Evolutionary conservation across 2,113 vertebrate genomes (phyloP), one percentile per base, ranked within the genome.

Genomic region (Gulo gulo): DNA sequence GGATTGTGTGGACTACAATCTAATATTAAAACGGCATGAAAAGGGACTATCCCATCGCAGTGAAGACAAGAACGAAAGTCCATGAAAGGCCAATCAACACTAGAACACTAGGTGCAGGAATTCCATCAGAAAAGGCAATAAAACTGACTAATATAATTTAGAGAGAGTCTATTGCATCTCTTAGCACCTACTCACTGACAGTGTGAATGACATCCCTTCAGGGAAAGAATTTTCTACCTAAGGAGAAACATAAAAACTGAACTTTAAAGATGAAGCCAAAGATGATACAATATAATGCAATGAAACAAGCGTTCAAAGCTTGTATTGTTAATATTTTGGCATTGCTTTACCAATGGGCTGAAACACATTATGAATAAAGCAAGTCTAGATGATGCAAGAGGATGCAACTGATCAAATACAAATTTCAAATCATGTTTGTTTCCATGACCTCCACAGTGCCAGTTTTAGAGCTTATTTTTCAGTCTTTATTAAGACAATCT

Each of bases 201-300:
- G 88, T 67, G 47, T 85, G 83, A 85, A 91, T 69, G 96, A 91
- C 76, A 88, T 57, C 55, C 91, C 95, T 91, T 91, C 85, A 91
- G 94, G 97, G 91, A 92, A 97, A 97, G 81, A 93, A 86, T 78
- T 96, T 97, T 71, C 92, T 92, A 97, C 97, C 98, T 97, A 93
- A 88, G 94, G 92, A 89, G 65, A 94, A 97, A 93, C 73, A 93
- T 94, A 87, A 97, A 94, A 91, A 87, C n/a, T 73, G 88, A 97
- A 97, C 93, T 97, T 97, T 94, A 96, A 95, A 98, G 93, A 94
- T 31, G 84, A 69, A 94, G 97, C 96, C 97, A 96, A 93, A 85
- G 78, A 93, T 95, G 91, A 97, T 76, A 95, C 73, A 96, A 76
- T 69, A 39, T 74, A 87, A 84, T 76, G 24, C 82, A 79, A 74